Percentiles rank a stretch among this genome's conserved stretches.
Evolutionary conservation across 2,113 vertebrate species (phyloP).

Genomic region (Egretta garzetta): DNA sequence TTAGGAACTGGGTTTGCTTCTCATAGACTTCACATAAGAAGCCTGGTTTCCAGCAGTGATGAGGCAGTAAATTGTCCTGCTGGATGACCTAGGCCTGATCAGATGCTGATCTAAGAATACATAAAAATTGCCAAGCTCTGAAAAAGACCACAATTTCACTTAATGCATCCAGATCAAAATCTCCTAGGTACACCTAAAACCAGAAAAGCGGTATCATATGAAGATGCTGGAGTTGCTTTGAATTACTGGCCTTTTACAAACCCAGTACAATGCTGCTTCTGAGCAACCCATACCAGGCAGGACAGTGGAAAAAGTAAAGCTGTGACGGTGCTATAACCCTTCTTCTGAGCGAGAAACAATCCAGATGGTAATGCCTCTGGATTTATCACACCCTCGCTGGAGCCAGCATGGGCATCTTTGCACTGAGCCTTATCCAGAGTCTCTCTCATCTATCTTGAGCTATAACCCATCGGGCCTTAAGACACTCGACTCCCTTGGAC

Average conservation of each 20-base stretch:
- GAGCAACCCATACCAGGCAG: neutral
- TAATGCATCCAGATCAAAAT: neutral
- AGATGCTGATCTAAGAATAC: neutral
- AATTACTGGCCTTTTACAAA: neutral
- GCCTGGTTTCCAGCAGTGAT: neutral
- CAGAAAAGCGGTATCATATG: neutral
- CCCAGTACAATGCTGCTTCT: neutral
- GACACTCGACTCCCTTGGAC: neutral
- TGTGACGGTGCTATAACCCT: neutral
- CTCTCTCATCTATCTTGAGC: neutral
- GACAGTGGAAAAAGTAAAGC: neutral
- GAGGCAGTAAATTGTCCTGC: neutral
- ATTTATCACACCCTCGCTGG: neutral
- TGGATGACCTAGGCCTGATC: neutral
- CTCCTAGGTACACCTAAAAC: neutral
- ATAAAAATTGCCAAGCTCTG: neutral
- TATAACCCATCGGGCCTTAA: neutral
- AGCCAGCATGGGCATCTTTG: neutral
- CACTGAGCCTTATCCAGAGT: neutral
- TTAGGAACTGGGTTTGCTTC: neutral
- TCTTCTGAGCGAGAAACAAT: neutral
- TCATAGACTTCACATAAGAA: neutral
- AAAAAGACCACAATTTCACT: neutral
- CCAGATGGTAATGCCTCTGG: neutral
- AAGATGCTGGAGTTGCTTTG: neutral